These are phyloP conservation scores for Archips xylosteana DNA, from an alignment of 2,888 invertebrate genomes.

Conservation along the genomic window DNA sequence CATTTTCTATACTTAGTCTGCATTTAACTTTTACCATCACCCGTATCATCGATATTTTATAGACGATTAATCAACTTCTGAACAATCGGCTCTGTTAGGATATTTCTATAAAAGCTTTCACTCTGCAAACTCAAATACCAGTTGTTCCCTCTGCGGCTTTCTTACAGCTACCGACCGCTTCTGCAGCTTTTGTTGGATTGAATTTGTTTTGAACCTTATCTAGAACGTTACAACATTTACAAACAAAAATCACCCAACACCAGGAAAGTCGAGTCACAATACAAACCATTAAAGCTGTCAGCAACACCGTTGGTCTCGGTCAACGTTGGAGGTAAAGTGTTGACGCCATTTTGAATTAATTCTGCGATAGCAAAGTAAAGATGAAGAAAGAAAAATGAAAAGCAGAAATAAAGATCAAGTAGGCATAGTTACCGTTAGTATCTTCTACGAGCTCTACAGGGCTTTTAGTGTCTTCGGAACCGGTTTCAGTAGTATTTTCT, in stretches of 20 bases:
- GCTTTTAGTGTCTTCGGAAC: conserved; percentile 49
- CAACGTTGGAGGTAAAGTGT: conserved; percentile 30
- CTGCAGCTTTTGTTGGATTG: conserved; percentile 49
- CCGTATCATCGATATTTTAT: too few species aligned
- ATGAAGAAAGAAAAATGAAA: conserved; percentile 37
- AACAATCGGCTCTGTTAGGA: not conserved
- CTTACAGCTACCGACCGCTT: conserved; percentile 48
- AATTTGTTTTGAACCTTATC: conserved; percentile 54
- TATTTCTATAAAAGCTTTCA: not conserved
- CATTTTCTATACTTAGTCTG: too few species aligned
- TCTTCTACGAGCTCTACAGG: conserved; percentile 48
- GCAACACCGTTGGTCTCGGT: conserved; percentile 44
- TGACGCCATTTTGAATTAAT: conserved; percentile 44
- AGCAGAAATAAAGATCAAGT: conserved; percentile 33
- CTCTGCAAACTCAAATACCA: conserved; percentile 53
- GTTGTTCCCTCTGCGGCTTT: conserved; percentile 51
- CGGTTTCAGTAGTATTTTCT: conserved; percentile 44
- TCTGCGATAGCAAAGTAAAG: conserved; percentile 49
- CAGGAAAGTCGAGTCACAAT: conserved; percentile 47
- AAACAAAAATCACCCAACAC: conserved; percentile 26
- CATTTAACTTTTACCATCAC: too few species aligned
- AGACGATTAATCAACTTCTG: not conserved
- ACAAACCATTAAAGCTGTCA: conserved; percentile 42
- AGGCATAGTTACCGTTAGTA: conserved; percentile 47
- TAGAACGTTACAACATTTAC: conserved; percentile 49